Percentiles rank a stretch among this genome's conserved stretches.
Conservation (phyloP, 2,797 vertebrate genomes). For the Sebastes paucispinis region DNA sequence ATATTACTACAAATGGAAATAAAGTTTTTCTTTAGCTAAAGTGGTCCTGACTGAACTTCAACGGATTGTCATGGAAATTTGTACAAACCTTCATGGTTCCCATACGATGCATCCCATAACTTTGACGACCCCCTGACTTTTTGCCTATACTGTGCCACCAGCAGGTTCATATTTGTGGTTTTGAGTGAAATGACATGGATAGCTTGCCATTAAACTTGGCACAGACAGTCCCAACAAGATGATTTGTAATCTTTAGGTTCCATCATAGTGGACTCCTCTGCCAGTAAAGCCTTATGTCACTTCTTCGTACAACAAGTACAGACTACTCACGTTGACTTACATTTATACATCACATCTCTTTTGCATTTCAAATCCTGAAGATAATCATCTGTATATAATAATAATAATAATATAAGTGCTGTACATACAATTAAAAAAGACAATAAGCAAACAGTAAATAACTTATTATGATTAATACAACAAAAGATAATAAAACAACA, state of each 20-base stretch:
- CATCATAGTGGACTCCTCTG: neutral
- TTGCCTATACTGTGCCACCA: too few species aligned
- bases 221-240: neutral
- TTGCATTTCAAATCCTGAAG: neutral
- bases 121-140: neutral
- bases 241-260: neutral
- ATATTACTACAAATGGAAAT: too few species aligned
- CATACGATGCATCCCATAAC: neutral
- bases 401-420: too few species aligned
- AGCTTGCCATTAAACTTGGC: neutral
- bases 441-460: too few species aligned
- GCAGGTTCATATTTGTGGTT: too few species aligned
- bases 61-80: neutral
- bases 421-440: too few species aligned
- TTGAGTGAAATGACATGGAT: neutral
- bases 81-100: too few species aligned
- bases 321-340: neutral
- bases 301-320: neutral
- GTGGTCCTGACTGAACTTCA: too few species aligned
- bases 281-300: neutral
- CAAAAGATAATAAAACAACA: too few species aligned
- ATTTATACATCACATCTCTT: neutral
- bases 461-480: too few species aligned
- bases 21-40: too few species aligned
- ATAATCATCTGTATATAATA: neutral